Evolutionary conservation across 2,797 vertebrate species (phyloP).

Genomic region (Acanthornis magna): DNA sequence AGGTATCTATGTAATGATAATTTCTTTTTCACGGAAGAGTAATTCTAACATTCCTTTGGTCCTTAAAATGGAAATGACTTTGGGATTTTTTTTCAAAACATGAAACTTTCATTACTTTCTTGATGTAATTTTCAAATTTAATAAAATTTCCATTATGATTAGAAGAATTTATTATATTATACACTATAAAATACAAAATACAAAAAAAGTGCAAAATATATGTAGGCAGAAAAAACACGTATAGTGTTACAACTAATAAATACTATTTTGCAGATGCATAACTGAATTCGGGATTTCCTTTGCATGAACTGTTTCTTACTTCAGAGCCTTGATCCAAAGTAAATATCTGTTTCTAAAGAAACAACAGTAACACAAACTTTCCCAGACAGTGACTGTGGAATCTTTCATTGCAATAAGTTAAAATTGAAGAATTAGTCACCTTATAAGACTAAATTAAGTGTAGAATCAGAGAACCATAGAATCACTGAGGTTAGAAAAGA

Average conservation of each 20-base stretch:
- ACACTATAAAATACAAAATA: neutral
- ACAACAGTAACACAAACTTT: accelerated
- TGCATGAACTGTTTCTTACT: neutral
- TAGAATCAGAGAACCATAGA: neutral
- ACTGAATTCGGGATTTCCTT: neutral
- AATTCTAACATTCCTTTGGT: neutral
- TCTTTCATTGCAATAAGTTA: neutral
- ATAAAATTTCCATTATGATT: neutral
- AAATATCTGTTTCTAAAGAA: neutral
- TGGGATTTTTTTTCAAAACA: neutral
- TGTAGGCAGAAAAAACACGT: neutral
- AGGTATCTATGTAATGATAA: neutral
- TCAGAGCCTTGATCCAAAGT: neutral
- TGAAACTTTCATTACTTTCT: neutral
- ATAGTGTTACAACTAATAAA: neutral
- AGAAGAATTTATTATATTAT: neutral
- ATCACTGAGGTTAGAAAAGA: neutral
- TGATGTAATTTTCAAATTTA: neutral
- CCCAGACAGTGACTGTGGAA: neutral
- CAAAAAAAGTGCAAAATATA: neutral
- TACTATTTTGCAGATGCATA: neutral
- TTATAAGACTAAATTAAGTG: neutral
- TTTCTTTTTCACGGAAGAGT: neutral
- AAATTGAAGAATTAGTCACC: neutral
- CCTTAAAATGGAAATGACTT: neutral